A percentile compares a stretch with the other conserved stretches of the same genome.
phyloP scores from a whole-genome alignment of 2,888 invertebrate genomes.

The Periphyllus acericola region DNA sequence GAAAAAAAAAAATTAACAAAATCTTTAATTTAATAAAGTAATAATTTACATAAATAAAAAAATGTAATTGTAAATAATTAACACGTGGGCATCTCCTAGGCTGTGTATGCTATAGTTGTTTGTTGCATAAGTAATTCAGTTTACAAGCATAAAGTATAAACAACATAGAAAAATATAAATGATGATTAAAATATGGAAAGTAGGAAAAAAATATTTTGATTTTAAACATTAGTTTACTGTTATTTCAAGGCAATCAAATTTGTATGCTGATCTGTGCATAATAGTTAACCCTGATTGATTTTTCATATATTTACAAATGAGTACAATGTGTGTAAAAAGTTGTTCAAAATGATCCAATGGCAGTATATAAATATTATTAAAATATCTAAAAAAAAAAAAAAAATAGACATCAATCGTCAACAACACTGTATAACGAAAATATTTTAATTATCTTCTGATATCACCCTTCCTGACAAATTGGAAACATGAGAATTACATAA shows the following conservation, averaged over 20 bases:
- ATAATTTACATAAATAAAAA: slow-evolving; percentile 8
- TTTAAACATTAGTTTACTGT: slow-evolving; percentile 38
- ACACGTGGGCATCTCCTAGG: slow-evolving; percentile 19
- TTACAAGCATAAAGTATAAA: slow-evolving; percentile 25
- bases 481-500: slow-evolving; percentile 34
- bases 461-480: not conserved
- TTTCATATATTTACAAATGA: slow-evolving; percentile 57
- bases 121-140: slow-evolving; percentile 14
- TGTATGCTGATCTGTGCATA: slow-evolving; percentile 49
- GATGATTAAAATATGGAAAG: slow-evolving; percentile 32
- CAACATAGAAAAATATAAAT: slow-evolving; percentile 48
- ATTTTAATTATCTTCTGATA: not conserved
- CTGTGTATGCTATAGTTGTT: not conserved
- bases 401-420: slow-evolving; percentile 45
- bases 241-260: slow-evolving; percentile 30
- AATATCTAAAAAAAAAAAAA: slow-evolving; percentile 43
- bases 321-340: slow-evolving; percentile 47
- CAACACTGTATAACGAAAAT: slow-evolving; percentile 25
- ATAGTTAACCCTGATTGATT: slow-evolving; percentile 59
- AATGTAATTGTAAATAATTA: slow-evolving; percentile 11
- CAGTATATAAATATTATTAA: slow-evolving; percentile 54
- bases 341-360: slow-evolving; percentile 54
- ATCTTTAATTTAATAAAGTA: slow-evolving; percentile 30
- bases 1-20: slow-evolving; percentile 35
- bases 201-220: slow-evolving; percentile 46